Percentiles rank a stretch among this genome's conserved stretches.
Evolutionary conservation across 2,113 vertebrate species (phyloP).

Genomic region (Sterrhoptilus dennistouni): DNA sequence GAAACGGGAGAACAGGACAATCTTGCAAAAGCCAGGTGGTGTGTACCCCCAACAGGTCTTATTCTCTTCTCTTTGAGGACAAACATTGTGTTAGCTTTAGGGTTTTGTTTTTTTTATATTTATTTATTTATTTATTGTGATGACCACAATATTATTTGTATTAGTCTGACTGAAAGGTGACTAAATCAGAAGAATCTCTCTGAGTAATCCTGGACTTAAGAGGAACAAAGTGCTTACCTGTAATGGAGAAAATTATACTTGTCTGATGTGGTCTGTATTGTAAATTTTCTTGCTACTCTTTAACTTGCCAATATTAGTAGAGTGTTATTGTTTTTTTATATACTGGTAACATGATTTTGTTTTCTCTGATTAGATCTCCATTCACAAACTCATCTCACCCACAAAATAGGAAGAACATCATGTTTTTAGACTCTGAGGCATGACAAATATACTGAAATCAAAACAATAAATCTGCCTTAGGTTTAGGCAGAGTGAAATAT

Average conservation of each 20-base stretch:
- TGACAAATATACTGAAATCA: neutral
- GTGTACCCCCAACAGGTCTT: neutral
- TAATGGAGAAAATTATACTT: neutral
- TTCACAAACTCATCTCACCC: neutral
- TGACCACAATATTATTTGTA: neutral
- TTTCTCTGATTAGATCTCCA: neutral
- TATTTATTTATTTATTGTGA: neutral
- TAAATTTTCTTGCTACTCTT: neutral
- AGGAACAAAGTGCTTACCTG: neutral
- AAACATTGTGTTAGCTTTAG: neutral
- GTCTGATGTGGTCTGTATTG: neutral
- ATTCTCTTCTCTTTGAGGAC: neutral
- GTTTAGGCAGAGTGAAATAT: neutral
- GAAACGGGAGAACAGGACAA: neutral
- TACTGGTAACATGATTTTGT: neutral
- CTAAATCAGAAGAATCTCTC: neutral
- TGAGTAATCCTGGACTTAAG: neutral
- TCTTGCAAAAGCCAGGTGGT: neutral
- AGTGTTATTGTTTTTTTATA: neutral
- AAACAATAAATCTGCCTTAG: neutral
- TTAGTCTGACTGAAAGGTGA: neutral
- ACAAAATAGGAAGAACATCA: neutral
- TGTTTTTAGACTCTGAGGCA: neutral
- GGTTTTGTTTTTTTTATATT: fast-evolving
- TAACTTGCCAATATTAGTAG: neutral